phyloP scores from a whole-genome alignment of 2,888 invertebrate species.

The Chesias legatella region DNA sequence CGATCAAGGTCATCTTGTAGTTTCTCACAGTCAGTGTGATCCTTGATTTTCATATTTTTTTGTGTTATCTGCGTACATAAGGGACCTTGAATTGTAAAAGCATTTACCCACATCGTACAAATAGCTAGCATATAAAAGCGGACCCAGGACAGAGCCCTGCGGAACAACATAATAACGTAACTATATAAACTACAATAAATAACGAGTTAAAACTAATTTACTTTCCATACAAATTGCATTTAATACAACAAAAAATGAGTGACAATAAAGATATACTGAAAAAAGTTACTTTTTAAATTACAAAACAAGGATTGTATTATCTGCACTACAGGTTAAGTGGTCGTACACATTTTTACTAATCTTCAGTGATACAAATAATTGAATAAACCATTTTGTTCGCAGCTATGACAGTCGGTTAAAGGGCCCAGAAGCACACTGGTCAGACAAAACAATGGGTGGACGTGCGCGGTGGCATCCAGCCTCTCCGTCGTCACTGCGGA shows the following conservation, averaged over 20 bases:
- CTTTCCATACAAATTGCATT: too few species aligned
- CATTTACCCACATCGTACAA: conserved; percentile 17
- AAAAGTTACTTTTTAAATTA: too few species aligned
- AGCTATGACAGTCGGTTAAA: conserved; percentile 85
- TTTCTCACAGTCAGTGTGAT: neutral
- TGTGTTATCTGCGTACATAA: conserved; percentile 13
- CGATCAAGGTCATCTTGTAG: conserved; percentile 1
- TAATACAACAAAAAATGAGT: too few species aligned
- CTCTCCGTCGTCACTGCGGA: conserved; percentile 84
- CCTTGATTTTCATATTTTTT: conserved; percentile 4
- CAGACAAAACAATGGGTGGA: conserved; percentile 82
- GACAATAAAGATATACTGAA: too few species aligned
- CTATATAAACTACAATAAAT: too few species aligned
- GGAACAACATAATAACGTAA: too few species aligned
- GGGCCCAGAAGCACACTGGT: conserved; percentile 84
- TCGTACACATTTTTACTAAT: too few species aligned
- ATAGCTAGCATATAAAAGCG: conserved; percentile 25
- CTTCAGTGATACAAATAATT: too few species aligned
- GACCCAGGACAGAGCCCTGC: conserved; percentile 29
- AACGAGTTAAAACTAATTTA: too few species aligned
- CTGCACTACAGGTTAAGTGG: too few species aligned
- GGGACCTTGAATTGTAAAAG: conserved; percentile 3
- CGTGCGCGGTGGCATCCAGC: conserved; percentile 85
- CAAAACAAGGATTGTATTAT: too few species aligned
- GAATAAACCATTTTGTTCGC: conserved; percentile 43